These are phyloP conservation scores for Aulostomus chinensis DNA, from an alignment of 2,797 vertebrate species.

Conservation along the genomic window DNA sequence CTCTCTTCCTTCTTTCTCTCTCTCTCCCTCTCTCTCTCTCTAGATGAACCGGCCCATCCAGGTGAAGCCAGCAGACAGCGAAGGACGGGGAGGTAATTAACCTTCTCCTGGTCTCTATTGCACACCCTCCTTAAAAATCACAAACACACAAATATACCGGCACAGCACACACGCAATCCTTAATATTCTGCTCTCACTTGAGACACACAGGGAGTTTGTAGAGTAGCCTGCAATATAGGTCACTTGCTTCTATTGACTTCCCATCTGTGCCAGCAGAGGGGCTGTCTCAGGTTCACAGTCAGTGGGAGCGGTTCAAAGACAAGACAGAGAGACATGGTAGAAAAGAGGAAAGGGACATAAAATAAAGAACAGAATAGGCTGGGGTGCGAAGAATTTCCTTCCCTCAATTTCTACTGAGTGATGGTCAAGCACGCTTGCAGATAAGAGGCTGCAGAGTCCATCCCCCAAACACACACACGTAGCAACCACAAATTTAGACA, in stretches of 20 bases:
- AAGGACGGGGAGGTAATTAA: slow-evolving; percentile 99
- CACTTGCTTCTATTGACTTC: slow-evolving; percentile 80
- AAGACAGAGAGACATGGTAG: slow-evolving; percentile 35
- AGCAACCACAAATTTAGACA: no score
- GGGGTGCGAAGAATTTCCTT: no score
- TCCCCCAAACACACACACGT: no score
- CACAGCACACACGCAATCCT: slow-evolving; percentile 51
- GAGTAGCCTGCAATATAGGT: slow-evolving; percentile 79
- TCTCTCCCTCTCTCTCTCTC: slow-evolving; percentile 50
- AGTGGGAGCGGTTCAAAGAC: slow-evolving; percentile 70
- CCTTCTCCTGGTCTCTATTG: slow-evolving; percentile 69
- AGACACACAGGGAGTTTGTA: slow-evolving; percentile 69
- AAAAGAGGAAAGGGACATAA: slow-evolving; percentile 5
- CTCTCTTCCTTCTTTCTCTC: slow-evolving; percentile 29
- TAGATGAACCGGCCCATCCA: slow-evolving; percentile 99
- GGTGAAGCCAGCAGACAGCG: slow-evolving; percentile 99
- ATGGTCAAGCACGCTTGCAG: no score
- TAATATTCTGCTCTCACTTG: slow-evolving; percentile 69
- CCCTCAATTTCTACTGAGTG: no score
- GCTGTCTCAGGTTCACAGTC: slow-evolving; percentile 70
- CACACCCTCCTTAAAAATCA: slow-evolving; percentile 39
- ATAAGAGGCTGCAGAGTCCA: no score
- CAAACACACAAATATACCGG: slow-evolving; percentile 57
- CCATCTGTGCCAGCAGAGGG: slow-evolving; percentile 75
- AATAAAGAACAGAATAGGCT: no score